These are phyloP conservation scores for Ginglymostoma cirratum DNA, from an alignment of 2,113 vertebrate genomes.

Conservation along the genomic window DNA sequence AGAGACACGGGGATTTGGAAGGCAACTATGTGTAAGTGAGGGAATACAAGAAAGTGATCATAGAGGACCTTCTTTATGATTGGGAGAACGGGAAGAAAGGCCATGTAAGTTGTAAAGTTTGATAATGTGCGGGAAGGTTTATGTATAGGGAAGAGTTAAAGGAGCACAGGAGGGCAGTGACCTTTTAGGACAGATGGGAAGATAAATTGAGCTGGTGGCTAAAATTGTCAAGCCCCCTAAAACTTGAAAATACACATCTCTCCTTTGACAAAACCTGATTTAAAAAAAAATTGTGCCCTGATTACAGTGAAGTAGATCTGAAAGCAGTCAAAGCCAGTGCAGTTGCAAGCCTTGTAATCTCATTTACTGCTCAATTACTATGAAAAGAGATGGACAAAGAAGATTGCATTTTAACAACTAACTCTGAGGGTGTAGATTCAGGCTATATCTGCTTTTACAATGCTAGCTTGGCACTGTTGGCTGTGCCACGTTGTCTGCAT, in stretches of 20 bases:
- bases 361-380: not conserved
- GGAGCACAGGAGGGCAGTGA: not conserved
- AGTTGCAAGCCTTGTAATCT: not conserved
- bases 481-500: not conserved
- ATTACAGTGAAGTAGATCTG: not conserved
- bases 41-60: not conserved
- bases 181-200: not conserved
- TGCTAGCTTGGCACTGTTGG: not conserved
- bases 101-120: not conserved
- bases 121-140: not conserved
- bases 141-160: not conserved
- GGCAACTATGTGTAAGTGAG: not conserved
- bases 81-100: not conserved
- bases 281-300: not conserved
- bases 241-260: not conserved
- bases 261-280: not conserved
- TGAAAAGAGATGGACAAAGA: not conserved
- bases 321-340: not conserved
- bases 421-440: not conserved
- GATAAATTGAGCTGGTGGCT: not conserved
- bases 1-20: not conserved
- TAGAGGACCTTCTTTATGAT: not conserved
- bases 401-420: conserved; percentile 9
- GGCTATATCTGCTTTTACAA: not conserved
- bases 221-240: not conserved